Percentiles rank a stretch among this genome's conserved stretches.
Evolutionary conservation across 2,888 invertebrate species (phyloP).

Genomic region (Orchesellides sinensis): DNA sequence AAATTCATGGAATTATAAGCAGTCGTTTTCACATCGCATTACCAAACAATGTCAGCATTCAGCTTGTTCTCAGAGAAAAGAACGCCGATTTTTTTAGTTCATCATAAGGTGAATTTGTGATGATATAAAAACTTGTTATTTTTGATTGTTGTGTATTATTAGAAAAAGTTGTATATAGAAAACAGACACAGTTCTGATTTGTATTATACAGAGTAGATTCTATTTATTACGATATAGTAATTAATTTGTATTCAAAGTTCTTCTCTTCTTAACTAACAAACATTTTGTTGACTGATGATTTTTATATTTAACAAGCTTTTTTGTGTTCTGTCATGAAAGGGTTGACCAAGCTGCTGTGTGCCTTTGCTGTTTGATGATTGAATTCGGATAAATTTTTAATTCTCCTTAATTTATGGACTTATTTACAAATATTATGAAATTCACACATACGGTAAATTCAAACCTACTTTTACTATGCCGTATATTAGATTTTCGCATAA

Average conservation of each 20-base stretch:
- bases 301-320: neutral
- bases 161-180: too few relatives aligned
- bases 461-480: too few relatives aligned
- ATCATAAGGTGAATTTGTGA: constrained; percentile 59
- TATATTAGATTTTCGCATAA: too few relatives aligned
- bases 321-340: too few relatives aligned
- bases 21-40: neutral
- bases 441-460: too few relatives aligned
- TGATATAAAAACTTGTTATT: constrained; percentile 20
- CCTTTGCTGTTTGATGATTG: too few relatives aligned
- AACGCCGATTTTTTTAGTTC: constrained; percentile 44
- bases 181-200: neutral
- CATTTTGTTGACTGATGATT: constrained; percentile 27
- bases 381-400: too few relatives aligned
- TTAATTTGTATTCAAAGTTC: neutral
- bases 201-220: neutral
- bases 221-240: neutral
- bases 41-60: constrained; percentile 62
- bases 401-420: too few relatives aligned
- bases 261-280: constrained; percentile 12
- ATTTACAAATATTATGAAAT: too few relatives aligned
- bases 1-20: neutral
- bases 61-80: constrained; percentile 61
- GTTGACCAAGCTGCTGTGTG: too few relatives aligned
- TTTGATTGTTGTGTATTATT: neutral